Evolutionary conservation across 2,797 vertebrate species (phyloP).

Genomic region (Hyperoplus lanceolatus): DNA sequence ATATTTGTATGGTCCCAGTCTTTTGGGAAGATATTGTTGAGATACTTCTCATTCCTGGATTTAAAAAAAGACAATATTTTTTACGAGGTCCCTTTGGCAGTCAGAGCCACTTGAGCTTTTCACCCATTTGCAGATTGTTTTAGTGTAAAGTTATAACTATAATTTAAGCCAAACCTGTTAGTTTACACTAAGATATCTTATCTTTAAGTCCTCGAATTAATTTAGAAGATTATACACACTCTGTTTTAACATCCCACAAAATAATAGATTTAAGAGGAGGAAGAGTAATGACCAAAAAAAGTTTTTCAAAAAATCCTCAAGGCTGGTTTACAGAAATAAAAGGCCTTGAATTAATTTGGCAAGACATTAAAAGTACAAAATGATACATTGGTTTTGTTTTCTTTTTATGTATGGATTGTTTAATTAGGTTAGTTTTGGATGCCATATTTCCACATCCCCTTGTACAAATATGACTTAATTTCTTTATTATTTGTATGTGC

Average conservation of each 20-base stretch:
- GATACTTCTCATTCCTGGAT: no score
- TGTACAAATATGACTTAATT: background rate
- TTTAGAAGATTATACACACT: no score
- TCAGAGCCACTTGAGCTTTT: background rate
- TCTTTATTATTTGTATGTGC: background rate
- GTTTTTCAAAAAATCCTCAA: no score
- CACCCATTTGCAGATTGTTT: background rate
- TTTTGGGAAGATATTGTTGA: no score
- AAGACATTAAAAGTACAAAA: background rate
- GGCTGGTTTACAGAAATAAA: no score
- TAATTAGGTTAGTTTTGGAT: background rate
- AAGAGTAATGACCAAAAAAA: no score
- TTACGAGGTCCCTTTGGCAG: no score
- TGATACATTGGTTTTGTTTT: background rate
- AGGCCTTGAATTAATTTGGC: no score
- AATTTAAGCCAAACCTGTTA: background rate
- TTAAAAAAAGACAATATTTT: background rate
- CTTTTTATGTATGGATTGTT: background rate
- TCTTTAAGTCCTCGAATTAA: background rate
- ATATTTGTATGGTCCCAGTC: background rate
- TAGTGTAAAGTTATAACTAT: background rate
- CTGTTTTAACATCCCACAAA: no score
- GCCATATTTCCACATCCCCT: background rate
- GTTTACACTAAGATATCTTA: background rate
- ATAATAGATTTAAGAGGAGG: no score